Conservation (phyloP, 2,888 invertebrate genomes). For the Plebejus melissa region DNA sequence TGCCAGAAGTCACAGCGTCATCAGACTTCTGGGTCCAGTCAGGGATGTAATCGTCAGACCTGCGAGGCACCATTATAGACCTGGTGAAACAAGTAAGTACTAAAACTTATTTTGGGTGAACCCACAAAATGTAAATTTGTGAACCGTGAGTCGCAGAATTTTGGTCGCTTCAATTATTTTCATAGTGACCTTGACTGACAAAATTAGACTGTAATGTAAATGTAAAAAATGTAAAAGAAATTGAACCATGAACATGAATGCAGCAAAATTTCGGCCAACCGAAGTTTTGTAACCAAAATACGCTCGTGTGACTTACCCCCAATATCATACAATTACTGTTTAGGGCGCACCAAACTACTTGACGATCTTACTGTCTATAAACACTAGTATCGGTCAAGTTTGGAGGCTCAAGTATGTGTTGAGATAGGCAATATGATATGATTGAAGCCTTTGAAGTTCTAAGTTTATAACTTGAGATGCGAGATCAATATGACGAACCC, state of each 20-base stretch:
- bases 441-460: conserved; percentile 5
- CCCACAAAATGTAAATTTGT: too few relatives aligned
- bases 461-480: neutral
- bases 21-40: conserved; percentile 81
- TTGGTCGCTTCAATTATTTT: too few relatives aligned
- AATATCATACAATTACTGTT: too few relatives aligned
- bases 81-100: conserved; percentile 81
- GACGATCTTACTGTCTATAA: neutral
- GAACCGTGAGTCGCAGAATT: too few relatives aligned
- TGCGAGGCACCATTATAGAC: conserved; percentile 80
- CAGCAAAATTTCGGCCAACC: too few relatives aligned
- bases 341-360: neutral
- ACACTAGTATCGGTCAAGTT: neutral
- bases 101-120: neutral
- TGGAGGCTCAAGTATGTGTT: neutral
- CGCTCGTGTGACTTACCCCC: too few relatives aligned
- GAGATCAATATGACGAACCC: neutral
- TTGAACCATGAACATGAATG: too few relatives aligned
- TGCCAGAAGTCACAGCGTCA: conserved; percentile 79
- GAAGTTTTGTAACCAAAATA: too few relatives aligned
- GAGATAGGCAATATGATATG: neutral
- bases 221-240: too few relatives aligned
- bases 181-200: too few relatives aligned
- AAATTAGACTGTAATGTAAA: too few relatives aligned
- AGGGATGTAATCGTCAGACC: conserved; percentile 82